phyloP scores from a whole-genome alignment of 1,140 invertebrate species.

The Semibalanus balanoides region DNA sequence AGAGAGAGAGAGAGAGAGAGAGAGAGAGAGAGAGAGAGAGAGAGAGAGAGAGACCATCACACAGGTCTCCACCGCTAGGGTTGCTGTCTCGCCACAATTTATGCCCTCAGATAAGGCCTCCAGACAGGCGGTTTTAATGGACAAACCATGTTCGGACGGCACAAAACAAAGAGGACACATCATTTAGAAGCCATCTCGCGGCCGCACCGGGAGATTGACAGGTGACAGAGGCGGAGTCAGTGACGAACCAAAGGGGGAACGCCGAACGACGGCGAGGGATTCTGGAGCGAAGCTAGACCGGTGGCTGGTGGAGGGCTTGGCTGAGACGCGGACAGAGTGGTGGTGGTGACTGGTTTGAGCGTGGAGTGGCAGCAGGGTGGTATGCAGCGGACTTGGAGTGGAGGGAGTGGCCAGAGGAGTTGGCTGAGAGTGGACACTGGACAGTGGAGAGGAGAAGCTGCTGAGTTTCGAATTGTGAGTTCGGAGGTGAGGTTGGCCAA shows the following conservation, averaged over 20 bases:
- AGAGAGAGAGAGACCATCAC: no score
- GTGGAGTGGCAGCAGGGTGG: neutral
- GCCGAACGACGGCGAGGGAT: neutral
- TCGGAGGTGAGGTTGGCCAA: no score
- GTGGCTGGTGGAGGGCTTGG: neutral
- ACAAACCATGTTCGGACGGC: neutral
- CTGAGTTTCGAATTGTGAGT: no score
- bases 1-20: no score
- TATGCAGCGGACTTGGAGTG: neutral
- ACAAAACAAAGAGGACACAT: neutral
- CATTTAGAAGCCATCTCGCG: slow-evolving; percentile 1
- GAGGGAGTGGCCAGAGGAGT: neutral
- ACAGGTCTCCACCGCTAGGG: neutral
- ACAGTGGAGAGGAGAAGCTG: no score
- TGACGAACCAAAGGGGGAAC: neutral
- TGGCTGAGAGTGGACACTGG: no score
- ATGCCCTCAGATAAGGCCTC: neutral
- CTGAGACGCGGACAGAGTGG: neutral
- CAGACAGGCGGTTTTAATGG: neutral
- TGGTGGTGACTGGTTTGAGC: no score
- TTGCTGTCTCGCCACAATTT: neutral
- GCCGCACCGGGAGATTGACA: neutral
- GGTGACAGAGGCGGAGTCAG: neutral
- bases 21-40: no score
- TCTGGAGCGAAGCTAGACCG: no score